phyloP scores from a whole-genome alignment of 37 sponge, comb jelly and placozoan genomes.

The Chondrosia reniformis region DNA sequence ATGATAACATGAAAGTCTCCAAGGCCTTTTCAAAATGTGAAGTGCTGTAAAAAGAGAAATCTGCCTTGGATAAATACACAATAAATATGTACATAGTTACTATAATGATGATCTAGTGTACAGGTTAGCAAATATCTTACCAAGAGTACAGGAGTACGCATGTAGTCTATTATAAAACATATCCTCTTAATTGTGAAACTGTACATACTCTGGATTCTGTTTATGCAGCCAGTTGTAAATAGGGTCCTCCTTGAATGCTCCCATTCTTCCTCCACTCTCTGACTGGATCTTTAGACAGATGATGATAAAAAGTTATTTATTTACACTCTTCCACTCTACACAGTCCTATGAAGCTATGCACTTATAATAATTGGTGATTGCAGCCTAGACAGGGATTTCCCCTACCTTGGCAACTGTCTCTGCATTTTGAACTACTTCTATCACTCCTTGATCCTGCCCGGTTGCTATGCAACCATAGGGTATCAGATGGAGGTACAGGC shows the following conservation, averaged over 20 bases:
- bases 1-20: conserved; percentile 78
- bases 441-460: conserved; percentile 78
- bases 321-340: too few species aligned
- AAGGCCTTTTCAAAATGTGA: conserved; percentile 56
- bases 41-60: conserved; percentile 22
- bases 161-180: too few species aligned
- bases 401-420: conserved; percentile 84
- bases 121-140: too few species aligned
- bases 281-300: too few species aligned
- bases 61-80: background rate
- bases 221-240: conserved; percentile 77
- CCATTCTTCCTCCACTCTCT: conserved; percentile 58
- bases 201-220: conserved; percentile 66
- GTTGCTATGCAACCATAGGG: conserved; percentile 97
- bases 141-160: too few species aligned
- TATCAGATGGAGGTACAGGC: conserved; percentile 82
- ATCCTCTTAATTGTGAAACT: too few species aligned
- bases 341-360: too few species aligned
- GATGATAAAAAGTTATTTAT: too few species aligned
- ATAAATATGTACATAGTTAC: too few species aligned
- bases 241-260: conserved; percentile 79
- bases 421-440: conserved; percentile 89
- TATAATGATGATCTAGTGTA: too few species aligned
- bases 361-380: too few species aligned
- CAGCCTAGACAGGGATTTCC: too few species aligned